Evolutionary conservation across 2,797 vertebrate species (phyloP), one percentile per base, ranked within the genome.

Genomic region (Steatocranus sp.): DNA sequence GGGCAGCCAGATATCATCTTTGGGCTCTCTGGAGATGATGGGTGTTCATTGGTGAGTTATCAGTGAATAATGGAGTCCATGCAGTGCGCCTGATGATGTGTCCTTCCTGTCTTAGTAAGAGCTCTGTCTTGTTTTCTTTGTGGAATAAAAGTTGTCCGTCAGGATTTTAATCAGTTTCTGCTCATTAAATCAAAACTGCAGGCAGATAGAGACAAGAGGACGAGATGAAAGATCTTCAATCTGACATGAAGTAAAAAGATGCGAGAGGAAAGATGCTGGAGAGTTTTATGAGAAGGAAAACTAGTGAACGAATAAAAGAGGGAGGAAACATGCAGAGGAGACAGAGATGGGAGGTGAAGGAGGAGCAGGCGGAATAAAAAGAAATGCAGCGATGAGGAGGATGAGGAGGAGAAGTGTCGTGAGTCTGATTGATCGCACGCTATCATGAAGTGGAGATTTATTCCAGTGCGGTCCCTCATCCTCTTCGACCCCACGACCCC

Each of bases 401-500:
- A 56, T 27, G 48, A 74, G 49, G 63, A 61, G 41, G 75, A 61
- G 73, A 5, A 18, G 76, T 43, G 30, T 43, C 15, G 3, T 10
- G 9, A 6, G 49, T 76, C 74, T 81, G 85, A 84, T 81, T 82
- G 89, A 85, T 84, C 74, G 79, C 77, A n/a, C 17, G n/a, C 78
- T 49, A 82, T 90, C 83, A 90, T 88, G 75, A 88, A 83, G 86
- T 76, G 80, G 30, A 91, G 90, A 93, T 91, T 92, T 90, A 91
- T 92, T 90, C 88, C 68, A 4, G 23, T 10, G 53, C 27, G 79
- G 81, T 88, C 82, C 75, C 79, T 85, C 86, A 4, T 88, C 86
- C 79, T 50, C 76, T 0, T 34, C 48, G 74, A 91, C 90, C 93
- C 77, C 56, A 27, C 23, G 86, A 92, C 88, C 90, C 50, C 34